These are phyloP conservation scores for Bruchidius siliquastri DNA, from an alignment of 2,888 invertebrate genomes.

Conservation along the genomic window DNA sequence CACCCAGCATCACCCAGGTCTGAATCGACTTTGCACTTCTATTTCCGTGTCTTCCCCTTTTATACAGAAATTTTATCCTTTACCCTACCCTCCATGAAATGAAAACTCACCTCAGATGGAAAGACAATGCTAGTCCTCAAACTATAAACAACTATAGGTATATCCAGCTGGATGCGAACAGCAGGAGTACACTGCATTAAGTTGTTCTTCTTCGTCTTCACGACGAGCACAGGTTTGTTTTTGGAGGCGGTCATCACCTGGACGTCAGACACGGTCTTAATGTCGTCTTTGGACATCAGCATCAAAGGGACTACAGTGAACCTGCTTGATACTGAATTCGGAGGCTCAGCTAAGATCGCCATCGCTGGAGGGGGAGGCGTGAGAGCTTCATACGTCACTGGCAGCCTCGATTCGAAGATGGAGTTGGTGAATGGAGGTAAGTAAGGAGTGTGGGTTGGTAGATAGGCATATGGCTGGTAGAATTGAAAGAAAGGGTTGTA, in stretches of 20 bases:
- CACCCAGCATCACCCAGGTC: too few relatives aligned
- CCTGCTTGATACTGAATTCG: slow-evolving; percentile 36
- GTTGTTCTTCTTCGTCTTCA: slow-evolving; percentile 36
- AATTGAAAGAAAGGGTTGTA: neutral
- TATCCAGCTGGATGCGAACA: slow-evolving; percentile 43
- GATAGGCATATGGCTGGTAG: neutral
- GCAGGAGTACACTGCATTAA: slow-evolving; percentile 46
- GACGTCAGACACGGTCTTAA: slow-evolving; percentile 38
- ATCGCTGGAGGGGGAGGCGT: slow-evolving; percentile 27
- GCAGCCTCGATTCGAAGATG: neutral
- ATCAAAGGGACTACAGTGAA: slow-evolving; percentile 44
- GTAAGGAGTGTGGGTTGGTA: neutral
- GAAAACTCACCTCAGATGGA: slow-evolving; percentile 42
- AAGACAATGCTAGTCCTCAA: slow-evolving; percentile 45
- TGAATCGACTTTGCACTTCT: too few relatives aligned
- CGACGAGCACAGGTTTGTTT: slow-evolving; percentile 41
- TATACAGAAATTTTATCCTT: too few relatives aligned
- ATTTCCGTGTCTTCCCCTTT: too few relatives aligned
- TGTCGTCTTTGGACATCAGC: slow-evolving; percentile 37
- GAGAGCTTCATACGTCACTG: neutral
- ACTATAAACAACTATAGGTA: slow-evolving; percentile 43
- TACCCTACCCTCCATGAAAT: too few relatives aligned
- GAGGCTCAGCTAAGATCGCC: slow-evolving; percentile 40
- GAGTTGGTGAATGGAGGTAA: neutral
- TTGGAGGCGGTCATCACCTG: slow-evolving; percentile 43